Conservation (phyloP, 2,888 invertebrate genomes). For the Digitonthophagus gazella region DNA sequence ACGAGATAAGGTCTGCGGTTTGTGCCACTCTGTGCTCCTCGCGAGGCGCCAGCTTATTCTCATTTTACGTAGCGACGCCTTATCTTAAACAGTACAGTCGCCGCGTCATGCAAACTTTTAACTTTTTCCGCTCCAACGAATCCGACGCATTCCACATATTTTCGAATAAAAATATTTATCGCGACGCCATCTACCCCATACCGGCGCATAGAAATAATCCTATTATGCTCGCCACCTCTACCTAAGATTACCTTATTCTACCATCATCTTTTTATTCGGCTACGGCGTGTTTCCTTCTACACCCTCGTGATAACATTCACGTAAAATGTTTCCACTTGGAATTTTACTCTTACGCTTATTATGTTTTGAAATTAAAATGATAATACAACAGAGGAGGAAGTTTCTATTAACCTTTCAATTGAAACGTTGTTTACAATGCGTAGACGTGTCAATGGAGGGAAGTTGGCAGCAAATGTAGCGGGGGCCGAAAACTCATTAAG, state of each 20-base stretch:
- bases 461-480: background rate
- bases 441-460: background rate
- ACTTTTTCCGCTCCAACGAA: slow-evolving; percentile 29
- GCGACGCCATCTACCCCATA: slow-evolving; percentile 7
- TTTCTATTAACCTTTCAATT: background rate
- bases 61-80: slow-evolving; percentile 30
- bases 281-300: background rate
- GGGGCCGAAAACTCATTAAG: background rate
- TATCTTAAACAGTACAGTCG: slow-evolving; percentile 39
- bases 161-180: slow-evolving; percentile 14
- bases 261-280: background rate
- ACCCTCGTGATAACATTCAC: background rate
- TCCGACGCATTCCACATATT: slow-evolving; percentile 24
- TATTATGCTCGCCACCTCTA: slow-evolving; percentile 8
- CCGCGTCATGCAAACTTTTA: slow-evolving; percentile 37
- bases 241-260: background rate
- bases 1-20: slow-evolving; percentile 43
- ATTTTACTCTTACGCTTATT: too few species aligned
- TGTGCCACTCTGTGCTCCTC: slow-evolving; percentile 34
- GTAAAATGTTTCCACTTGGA: too few species aligned
- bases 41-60: slow-evolving; percentile 27
- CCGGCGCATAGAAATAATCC: slow-evolving; percentile 15
- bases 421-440: background rate
- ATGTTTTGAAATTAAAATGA: too few species aligned
- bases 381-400: too few species aligned